Evolutionary conservation across 2,797 vertebrate species (phyloP), one percentile per base, ranked within the genome.

Genomic region (Esox masquinongy): DNA sequence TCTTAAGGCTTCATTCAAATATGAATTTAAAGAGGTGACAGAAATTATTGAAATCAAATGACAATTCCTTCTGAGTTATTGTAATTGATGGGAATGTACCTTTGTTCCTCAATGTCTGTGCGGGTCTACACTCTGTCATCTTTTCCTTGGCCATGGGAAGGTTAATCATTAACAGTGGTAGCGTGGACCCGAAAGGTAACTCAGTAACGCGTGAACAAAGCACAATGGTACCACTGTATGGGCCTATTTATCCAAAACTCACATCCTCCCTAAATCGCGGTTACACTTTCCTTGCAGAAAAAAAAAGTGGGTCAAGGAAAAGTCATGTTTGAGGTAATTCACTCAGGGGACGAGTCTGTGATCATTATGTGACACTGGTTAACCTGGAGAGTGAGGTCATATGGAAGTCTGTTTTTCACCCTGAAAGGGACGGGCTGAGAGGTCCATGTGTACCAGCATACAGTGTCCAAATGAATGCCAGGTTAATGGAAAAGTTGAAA

Each of bases 251-350:
- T 93, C 92, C 92, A 91, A 14, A 90, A 91, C 89, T 93, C 87
- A 89, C 91, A 93, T 94, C 91, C 92, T 93, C 90, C 88, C 90
- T 87, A 92, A 94, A 93, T 94, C 92, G 92, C 87, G 49, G 87
- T 89, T 91, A 88, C 78, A 82, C 88, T 92, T 92, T 89, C 29
- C 89, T 87, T 88, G 74, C 84, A 83, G 78, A 75, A 84, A 84
- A 31, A 56, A 49, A 83, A 92, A 92, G 86, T 92, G 82, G 93
- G 93, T 93, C 93, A 92, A 92, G 89, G 88, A 92, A 91, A 91
- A 94, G 93, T 93, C 92, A 92, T 92, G 91, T 93, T 94, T 94
- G 90, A 94, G 91, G 92, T 93, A 93, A 94, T 93, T 91, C 89
- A 91, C 91, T 90, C 84, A 29, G 64, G 90, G 83, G 90, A 76